Base-by-base conservation (phyloP, 2,888 invertebrate genomes). In the Caenorhabditis parvicauda region DNA sequence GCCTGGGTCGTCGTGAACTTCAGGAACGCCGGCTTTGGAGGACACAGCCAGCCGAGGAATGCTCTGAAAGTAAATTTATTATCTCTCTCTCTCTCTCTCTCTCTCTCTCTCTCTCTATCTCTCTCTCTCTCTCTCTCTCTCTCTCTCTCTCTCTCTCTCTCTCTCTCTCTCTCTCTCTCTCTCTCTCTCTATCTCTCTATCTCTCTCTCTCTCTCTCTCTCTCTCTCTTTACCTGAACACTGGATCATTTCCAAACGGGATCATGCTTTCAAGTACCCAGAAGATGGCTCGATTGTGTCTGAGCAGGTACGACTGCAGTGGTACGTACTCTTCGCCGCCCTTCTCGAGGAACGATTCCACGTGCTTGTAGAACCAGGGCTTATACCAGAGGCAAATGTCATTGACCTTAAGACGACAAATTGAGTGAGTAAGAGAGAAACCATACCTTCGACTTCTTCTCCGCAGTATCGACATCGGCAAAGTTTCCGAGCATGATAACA, bases 341-440 rank as follows among this genome's bases (percentile, higher is more conserved):
- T 49, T 38, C 17, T 43, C 37, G 4, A 88, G 77, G 71, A 87
- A 87, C 0, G 82, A 82, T 72, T 88, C 87, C 0, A 86, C 86
- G 67, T 88, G 87, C 68, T 87, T 88, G 70, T 88, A 88, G 78
- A 88, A 88, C 88, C 88, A 88, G 0, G 88, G 88, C 70, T 88
- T 88, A 80, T 87, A 87, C 88, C 88, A 88, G 24, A 81, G 83
- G 0, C 87, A 85, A 47, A 87, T 84, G 57, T 84, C 80, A 64
- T 88, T 88, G 4, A 83, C 75, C 81, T 82, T 41, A 32, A 59
- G 52, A 9, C n/a, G n/a, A n/a, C n/a, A n/a, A n/a, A n/a, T n/a
- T n/a, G n/a, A n/a, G n/a, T n/a, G n/a, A n/a, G n/a, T n/a, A n/a
- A n/a, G n/a, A n/a, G n/a, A n/a, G n/a, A n/a, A n/a, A n/a, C n/a